A percentile compares a stretch with the other conserved stretches of the same genome.
These are phyloP conservation scores for Cisticola juncidis DNA, from an alignment of 2,113 vertebrate species.

Conservation along the genomic window DNA sequence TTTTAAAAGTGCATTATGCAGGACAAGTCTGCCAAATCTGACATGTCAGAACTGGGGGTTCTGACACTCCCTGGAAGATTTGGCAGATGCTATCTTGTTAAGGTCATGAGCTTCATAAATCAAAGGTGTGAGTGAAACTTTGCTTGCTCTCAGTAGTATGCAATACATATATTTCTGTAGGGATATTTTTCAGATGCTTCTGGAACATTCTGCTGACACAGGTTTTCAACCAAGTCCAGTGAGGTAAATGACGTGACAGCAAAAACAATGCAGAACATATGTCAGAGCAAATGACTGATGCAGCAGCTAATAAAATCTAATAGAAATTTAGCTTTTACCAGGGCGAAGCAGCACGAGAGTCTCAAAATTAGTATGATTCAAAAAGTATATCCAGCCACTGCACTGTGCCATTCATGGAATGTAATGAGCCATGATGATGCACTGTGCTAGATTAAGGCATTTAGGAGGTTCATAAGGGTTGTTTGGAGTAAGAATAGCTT, in stretches of 20 bases:
- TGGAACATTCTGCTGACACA: neutral
- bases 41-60: neutral
- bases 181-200: neutral
- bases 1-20: neutral
- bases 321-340: neutral
- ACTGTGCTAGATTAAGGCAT: neutral
- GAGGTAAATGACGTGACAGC: constrained; percentile 3
- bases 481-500: neutral
- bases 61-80: neutral
- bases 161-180: neutral
- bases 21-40: neutral
- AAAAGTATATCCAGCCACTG: neutral
- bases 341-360: neutral
- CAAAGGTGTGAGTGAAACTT: neutral
- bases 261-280: constrained; percentile 8
- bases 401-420: neutral
- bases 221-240: neutral
- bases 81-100: neutral
- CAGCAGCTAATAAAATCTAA: constrained; percentile 38
- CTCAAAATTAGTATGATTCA: neutral
- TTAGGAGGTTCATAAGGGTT: neutral
- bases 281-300: constrained; percentile 16
- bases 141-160: neutral
- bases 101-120: constrained; percentile 21
- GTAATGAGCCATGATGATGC: neutral